These are phyloP conservation scores for Epizoanthus ramosus DNA, from an alignment of 92 coral and sea anemone genomes.

Conservation along the genomic window DNA sequence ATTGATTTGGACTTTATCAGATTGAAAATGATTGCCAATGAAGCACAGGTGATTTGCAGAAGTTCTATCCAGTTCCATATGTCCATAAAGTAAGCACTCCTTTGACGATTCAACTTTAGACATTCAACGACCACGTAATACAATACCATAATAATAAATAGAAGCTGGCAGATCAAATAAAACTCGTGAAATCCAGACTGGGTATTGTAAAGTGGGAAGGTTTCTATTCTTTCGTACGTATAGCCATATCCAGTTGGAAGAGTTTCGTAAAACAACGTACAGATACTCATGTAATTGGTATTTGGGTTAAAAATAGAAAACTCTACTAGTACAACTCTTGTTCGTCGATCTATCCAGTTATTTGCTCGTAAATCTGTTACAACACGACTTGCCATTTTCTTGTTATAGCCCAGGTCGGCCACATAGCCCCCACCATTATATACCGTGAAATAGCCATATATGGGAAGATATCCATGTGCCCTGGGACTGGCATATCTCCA, in stretches of 20 bases:
- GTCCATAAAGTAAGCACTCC: slow-evolving; percentile 53
- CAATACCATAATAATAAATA: slow-evolving; percentile 67
- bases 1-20: slow-evolving; percentile 66
- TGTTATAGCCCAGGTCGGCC: slow-evolving; percentile 77
- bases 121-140: slow-evolving; percentile 61
- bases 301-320: slow-evolving; percentile 72
- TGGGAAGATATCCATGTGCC: slow-evolving; percentile 47
- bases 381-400: slow-evolving; percentile 32
- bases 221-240: slow-evolving; percentile 64
- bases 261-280: slow-evolving; percentile 63
- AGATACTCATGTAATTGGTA: slow-evolving; percentile 71
- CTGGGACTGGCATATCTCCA: slow-evolving; percentile 71
- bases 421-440: slow-evolving; percentile 86
- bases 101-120: slow-evolving; percentile 47
- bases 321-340: slow-evolving; percentile 76
- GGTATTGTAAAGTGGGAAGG: slow-evolving; percentile 62
- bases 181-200: slow-evolving; percentile 73
- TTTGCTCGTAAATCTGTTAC: slow-evolving; percentile 49
- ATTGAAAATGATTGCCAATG: slow-evolving; percentile 61
- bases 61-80: slow-evolving; percentile 82
- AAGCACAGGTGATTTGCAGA: slow-evolving; percentile 57
- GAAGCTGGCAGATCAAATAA: slow-evolving; percentile 70
- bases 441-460: slow-evolving; percentile 70
- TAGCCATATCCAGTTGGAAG: slow-evolving; percentile 70
- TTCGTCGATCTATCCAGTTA: slow-evolving; percentile 76